Evolutionary conservation across 2,888 invertebrate genomes (phyloP).

Genomic region (Tanypteryx hageni): DNA sequence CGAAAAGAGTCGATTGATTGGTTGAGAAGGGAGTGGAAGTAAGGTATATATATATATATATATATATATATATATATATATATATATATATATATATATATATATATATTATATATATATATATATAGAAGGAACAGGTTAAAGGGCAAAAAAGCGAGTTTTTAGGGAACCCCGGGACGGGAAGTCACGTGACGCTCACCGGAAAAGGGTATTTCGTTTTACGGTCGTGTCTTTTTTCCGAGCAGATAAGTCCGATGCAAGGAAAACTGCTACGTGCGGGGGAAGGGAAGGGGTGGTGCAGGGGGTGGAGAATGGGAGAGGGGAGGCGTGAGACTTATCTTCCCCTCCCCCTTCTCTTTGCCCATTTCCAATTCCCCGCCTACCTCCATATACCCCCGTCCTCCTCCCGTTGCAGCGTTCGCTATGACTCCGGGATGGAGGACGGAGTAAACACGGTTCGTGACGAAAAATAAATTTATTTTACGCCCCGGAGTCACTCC

Average conservation of each 20-base stretch:
- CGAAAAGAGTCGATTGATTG: slow-evolving; percentile 30
- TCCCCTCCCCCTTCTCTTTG: background rate
- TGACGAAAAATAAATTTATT: slow-evolving; percentile 32
- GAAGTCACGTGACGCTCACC: background rate
- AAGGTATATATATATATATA: no score
- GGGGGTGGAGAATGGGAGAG: no score
- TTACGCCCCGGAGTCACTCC: slow-evolving; percentile 28
- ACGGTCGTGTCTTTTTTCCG: slow-evolving; percentile 5
- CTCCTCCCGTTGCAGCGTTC: background rate
- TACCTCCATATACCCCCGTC: no score
- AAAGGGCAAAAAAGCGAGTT: background rate
- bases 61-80: no score
- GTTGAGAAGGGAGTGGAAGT: background rate
- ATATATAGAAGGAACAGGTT: no score
- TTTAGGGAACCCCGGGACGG: background rate
- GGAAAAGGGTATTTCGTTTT: slow-evolving; percentile 35
- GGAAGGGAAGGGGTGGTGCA: background rate
- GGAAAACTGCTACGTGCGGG: slow-evolving; percentile 11
- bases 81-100: no score
- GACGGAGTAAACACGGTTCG: slow-evolving; percentile 26
- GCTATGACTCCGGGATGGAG: slow-evolving; percentile 30
- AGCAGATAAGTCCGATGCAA: slow-evolving; percentile 16
- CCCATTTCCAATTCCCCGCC: no score
- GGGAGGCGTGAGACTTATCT: no score
- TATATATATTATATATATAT: no score